Percentiles rank a stretch among this genome's conserved stretches.
These are phyloP conservation scores for Phortica okadai DNA, from an alignment of 2,888 invertebrate species.

Conservation along the genomic window DNA sequence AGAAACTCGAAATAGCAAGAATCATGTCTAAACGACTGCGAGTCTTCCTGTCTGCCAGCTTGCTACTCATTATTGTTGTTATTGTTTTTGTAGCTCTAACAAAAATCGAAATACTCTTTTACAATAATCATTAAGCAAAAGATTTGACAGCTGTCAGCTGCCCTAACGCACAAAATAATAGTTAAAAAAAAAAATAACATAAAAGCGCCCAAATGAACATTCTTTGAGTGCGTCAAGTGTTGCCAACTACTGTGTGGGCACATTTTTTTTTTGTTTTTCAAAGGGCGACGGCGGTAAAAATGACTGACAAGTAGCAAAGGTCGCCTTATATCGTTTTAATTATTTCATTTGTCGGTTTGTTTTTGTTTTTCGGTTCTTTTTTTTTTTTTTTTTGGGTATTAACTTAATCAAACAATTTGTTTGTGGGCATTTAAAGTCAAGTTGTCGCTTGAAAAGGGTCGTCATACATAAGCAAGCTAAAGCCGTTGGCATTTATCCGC, in stretches of 20 bases:
- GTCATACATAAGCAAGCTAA: not conserved
- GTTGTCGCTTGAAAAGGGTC: constrained; percentile 27
- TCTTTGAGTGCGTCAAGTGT: constrained; percentile 11
- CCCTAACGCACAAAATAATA: constrained; percentile 10
- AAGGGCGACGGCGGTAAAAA: not conserved
- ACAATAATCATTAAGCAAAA: constrained; percentile 23
- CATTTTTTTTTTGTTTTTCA: not conserved
- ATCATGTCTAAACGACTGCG: not conserved
- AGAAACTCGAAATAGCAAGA: not conserved
- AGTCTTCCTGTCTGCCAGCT: not conserved
- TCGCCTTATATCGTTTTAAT: not conserved
- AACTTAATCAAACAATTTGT: constrained; percentile 25
- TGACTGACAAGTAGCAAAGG: not conserved
- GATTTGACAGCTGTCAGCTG: constrained; percentile 26
- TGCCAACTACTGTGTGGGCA: constrained; percentile 10
- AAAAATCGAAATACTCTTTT: not conserved
- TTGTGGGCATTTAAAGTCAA: constrained; percentile 32
- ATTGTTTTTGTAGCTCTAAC: not conserved
- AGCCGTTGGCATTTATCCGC: not conserved
- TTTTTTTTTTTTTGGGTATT: constrained; percentile 10
- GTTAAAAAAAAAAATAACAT: not conserved
- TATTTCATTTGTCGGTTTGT: not conserved
- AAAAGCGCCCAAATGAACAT: not conserved
- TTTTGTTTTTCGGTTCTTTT: not conserved
- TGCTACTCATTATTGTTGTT: not conserved